Evolutionary conservation across 2,888 invertebrate genomes (phyloP).

Genomic region (Lycaena phlaeas): DNA sequence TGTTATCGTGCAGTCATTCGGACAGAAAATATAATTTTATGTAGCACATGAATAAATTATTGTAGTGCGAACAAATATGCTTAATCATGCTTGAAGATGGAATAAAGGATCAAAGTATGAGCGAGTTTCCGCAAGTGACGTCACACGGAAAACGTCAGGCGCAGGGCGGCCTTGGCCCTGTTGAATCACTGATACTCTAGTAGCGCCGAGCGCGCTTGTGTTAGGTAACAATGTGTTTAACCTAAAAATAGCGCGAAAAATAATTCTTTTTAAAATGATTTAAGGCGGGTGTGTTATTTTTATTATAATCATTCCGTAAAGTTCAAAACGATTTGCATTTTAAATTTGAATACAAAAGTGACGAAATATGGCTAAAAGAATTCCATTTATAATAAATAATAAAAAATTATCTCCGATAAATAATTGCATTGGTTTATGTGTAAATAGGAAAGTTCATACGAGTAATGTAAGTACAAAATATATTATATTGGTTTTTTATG

Average conservation of each 20-base stretch:
- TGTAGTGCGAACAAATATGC: too few species aligned
- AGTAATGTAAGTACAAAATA: background rate
- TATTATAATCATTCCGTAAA: background rate
- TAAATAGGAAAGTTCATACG: background rate
- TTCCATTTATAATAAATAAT: constrained; percentile 27
- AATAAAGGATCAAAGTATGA: too few species aligned
- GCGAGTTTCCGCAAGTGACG: background rate
- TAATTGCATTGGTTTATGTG: background rate
- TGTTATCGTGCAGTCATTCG: too few species aligned
- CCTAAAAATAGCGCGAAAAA: constrained; percentile 6
- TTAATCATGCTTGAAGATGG: too few species aligned
- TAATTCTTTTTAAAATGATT: background rate
- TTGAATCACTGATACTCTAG: too few species aligned
- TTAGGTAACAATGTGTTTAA: background rate
- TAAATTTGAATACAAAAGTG: background rate
- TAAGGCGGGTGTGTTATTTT: background rate
- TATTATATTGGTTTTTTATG: too few species aligned
- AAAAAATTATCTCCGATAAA: constrained; percentile 13
- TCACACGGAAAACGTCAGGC: too few species aligned
- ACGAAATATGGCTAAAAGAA: constrained; percentile 33
- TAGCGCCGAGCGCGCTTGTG: background rate
- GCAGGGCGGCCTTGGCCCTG: too few species aligned
- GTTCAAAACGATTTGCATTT: background rate
- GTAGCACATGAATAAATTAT: too few species aligned
- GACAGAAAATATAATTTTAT: too few species aligned